Base-by-base conservation (phyloP, 2,888 invertebrate genomes). In the Noctua pronuba region DNA sequence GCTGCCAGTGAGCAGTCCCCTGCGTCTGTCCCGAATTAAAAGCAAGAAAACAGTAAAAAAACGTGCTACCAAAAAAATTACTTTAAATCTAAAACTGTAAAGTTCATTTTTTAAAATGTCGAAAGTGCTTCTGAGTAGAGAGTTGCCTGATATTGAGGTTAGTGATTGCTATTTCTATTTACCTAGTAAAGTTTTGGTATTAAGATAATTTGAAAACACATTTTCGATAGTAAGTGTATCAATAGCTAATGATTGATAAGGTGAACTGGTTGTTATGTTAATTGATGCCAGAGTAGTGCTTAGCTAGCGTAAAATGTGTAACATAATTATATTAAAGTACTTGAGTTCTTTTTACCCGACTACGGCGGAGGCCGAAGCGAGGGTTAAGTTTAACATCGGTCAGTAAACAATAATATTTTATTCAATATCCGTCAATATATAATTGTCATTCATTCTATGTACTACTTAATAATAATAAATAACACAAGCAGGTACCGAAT, bases 101-200 rank as follows among this genome's bases (percentile, higher is more conserved):
- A 71, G 78, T 76, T 86, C 62, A 78, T 84, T 77, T 88, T 89
- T 85, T 28, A 94, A 86, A 73, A 96, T 97, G 97, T 93, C 97
- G 74, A 97, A 97, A 89, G 94, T 94, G 80, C 86, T 97, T 84
- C 88, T 98, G 71, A 98, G 98, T 93, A 98, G 97, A 90, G 98
- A 98, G 92, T 91, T 98, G 80, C 98, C 98, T 4, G 98, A 98
- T 94, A 98, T 98, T 90, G 98, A 98, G 97, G 98, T 98, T 94
- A 96, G 97, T 96, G 55, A 35, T 60, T 72, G 44, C 6, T 78
- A 62, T 72, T 78, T 72, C 7, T 79, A 68, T 79, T 84, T 84
- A 70, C 49, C 11, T 64, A 41, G 11, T 68, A 52, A 58, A 79
- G 46, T 85, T 66, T 67, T 82, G 35, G 38, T 72, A 0, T 41